Evolutionary conservation across 2,888 invertebrate species (phyloP), one percentile per base, ranked within the genome.

Genomic region (Pegoplata infirma): DNA sequence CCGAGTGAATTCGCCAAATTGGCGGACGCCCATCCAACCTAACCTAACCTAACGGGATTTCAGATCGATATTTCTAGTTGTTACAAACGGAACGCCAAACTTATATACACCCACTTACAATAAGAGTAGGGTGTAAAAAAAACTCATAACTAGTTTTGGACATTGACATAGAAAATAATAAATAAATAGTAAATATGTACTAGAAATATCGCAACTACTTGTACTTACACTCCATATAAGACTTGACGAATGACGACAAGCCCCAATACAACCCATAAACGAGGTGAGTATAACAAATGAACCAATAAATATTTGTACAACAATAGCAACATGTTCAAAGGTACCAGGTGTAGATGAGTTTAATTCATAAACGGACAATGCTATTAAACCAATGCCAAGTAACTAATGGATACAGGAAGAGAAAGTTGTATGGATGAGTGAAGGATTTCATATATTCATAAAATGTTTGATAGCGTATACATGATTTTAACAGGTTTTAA

Each of bases 241-340:
- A 90, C 96, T 95, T 88, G 96, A 93, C 86, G 94, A 96, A 89
- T 96, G 95, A 81, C 94, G 92, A 81, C 95, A 93, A 3, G 96
- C 95, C 28, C 97, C 97, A 86, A 96, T 96, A 90, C 97, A 97
- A 80, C 97, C 97, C 87, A 97, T 93, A 91, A 96, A 96, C 2
- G 96, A 95, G 82, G 96, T 94, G 83, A 96, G 88, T 87, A 96
- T 94, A 83, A 95, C 93, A 63, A 95, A 88, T 12, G 92, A 91
- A 12, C 95, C 95, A 81, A 95, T 90, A 80, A 94, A 90, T 80
- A 95, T 94, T 80, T 87, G 87, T 55, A 86, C 84, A 21, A 87
- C 84, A 46, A 86, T 84, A 32, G 88, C 86, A 25, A 86, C 83
- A 76, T 87, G 86, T 64, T 86, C 85, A 53, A 86, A 85, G 49